Percentiles rank a stretch among this genome's conserved stretches.
phyloP scores from a whole-genome alignment of 2,888 invertebrate genomes.

The Hybos culiciformis region DNA sequence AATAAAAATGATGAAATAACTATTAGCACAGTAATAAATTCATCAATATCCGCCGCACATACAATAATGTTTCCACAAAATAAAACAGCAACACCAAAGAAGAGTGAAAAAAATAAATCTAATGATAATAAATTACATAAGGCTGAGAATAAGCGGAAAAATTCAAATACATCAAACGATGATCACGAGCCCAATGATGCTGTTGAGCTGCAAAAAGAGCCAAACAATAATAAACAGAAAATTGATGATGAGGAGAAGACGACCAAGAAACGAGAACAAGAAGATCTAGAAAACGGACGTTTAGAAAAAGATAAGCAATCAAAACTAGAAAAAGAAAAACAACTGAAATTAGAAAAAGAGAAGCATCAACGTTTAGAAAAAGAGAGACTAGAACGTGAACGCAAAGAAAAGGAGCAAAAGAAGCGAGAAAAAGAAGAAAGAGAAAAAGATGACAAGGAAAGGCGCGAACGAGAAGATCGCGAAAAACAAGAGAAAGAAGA shows the following conservation, averaged over 20 bases:
- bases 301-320: constrained; percentile 16
- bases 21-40: constrained; percentile 17
- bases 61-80: constrained; percentile 12
- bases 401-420: constrained; percentile 26
- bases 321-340: constrained; percentile 14
- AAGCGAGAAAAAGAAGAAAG: constrained; percentile 26
- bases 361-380: constrained; percentile 17
- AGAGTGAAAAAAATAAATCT: constrained; percentile 24
- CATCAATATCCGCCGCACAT: constrained; percentile 16
- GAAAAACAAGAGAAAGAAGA: constrained; percentile 19
- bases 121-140: constrained; percentile 16
- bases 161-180: constrained; percentile 1
- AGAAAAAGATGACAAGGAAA: constrained; percentile 20
- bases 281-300: constrained; percentile 18
- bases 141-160: constrained; percentile 14
- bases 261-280: constrained; percentile 21
- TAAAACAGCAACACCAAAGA: constrained; percentile 13
- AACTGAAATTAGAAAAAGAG: constrained; percentile 18
- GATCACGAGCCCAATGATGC: not conserved
- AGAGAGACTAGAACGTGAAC: constrained; percentile 22
- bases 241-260: constrained; percentile 18
- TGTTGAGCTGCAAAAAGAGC: constrained; percentile 13
- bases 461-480: constrained; percentile 23
- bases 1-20: constrained; percentile 11
- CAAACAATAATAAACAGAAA: constrained; percentile 21